phyloP scores from a whole-genome alignment of 2,888 invertebrate genomes.

The Thysanoteuthis rhombus region DNA sequence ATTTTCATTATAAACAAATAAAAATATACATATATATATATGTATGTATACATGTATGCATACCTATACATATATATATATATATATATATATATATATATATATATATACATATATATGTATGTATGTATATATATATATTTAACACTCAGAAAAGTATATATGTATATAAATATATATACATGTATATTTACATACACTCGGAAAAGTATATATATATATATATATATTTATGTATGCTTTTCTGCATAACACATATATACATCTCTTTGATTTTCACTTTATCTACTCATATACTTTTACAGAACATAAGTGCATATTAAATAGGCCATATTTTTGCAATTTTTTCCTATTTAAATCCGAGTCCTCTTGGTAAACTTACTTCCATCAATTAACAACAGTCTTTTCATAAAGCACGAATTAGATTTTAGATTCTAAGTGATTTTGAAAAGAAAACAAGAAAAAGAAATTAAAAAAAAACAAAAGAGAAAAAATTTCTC shows the following conservation, averaged over 20 bases:
- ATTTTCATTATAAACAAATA: too few species aligned
- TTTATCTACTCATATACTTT: not conserved
- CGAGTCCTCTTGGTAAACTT: too few species aligned
- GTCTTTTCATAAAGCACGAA: too few species aligned
- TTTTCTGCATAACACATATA: not conserved
- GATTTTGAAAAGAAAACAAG: too few species aligned
- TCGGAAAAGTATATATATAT: not conserved
- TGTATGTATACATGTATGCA: not conserved
- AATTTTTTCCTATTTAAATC: too few species aligned
- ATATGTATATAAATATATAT: not conserved
- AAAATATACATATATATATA: not conserved
- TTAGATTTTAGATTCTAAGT: too few species aligned
- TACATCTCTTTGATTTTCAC: not conserved
- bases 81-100: not conserved
- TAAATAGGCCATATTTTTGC: too few species aligned
- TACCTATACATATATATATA: not conserved
- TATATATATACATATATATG: not conserved
- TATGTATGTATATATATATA: not conserved
- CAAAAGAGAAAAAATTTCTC: too few species aligned
- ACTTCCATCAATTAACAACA: too few species aligned
- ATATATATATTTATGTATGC: not conserved
- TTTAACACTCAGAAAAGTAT: not conserved
- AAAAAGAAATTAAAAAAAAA: too few species aligned
- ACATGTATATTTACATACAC: not conserved
- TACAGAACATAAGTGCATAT: too few species aligned